Conservation (phyloP, 1,140 invertebrate species). For the Brachionus calyciflorus region DNA sequence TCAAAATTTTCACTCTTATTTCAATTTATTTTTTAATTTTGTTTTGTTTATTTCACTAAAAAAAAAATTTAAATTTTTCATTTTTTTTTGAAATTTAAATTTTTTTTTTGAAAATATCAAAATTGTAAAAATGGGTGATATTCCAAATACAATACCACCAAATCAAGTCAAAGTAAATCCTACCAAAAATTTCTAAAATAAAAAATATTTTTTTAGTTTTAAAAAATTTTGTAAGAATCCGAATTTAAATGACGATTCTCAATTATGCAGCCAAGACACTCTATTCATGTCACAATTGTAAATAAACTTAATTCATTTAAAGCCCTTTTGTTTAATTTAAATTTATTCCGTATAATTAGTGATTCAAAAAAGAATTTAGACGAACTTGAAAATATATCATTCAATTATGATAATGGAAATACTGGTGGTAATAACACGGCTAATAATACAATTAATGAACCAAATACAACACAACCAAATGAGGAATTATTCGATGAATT, state of each 20-base stretch:
- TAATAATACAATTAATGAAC: constrained; percentile 22
- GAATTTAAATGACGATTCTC: background rate
- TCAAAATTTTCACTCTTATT: too few relatives aligned
- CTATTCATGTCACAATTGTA: constrained; percentile 33
- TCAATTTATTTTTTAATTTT: too few relatives aligned
- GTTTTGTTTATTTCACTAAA: too few relatives aligned
- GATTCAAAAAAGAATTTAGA: constrained; percentile 4
- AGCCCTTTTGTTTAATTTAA: background rate
- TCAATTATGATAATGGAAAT: background rate
- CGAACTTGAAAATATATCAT: constrained; percentile 26
- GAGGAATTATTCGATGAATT: constrained; percentile 38
- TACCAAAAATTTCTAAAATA: too few relatives aligned
- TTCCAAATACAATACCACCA: constrained; percentile 16
- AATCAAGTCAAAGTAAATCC: constrained; percentile 12
- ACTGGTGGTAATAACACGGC: constrained; percentile 16
- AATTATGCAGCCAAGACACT: background rate
- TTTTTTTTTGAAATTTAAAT: too few relatives aligned
- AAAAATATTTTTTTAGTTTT: too few relatives aligned
- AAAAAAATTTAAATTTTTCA: too few relatives aligned
- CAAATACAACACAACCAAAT: background rate
- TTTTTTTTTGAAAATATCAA: too few relatives aligned
- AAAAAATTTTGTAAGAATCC: background rate
- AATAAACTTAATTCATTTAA: background rate
- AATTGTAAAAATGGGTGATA: constrained; percentile 12
- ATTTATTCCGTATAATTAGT: too few relatives aligned